Base-by-base conservation (phyloP, 2,113 vertebrate genomes). In the Myxocyprinus asiaticus region DNA sequence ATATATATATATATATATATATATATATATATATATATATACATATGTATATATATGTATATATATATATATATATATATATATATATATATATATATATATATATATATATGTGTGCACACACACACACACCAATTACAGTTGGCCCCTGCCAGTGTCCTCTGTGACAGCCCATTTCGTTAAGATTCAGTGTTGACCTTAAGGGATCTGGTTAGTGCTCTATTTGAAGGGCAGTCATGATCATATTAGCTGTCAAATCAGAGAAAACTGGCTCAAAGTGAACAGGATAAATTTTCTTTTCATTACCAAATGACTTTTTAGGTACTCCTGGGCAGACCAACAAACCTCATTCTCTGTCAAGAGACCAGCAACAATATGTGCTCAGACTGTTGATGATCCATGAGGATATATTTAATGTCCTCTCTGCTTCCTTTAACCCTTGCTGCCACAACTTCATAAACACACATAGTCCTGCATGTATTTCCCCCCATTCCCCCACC, bases 201-300 rank as follows among this genome's bases (percentile, higher is more conserved):
- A 58, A 62, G 14, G 61, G 55, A 61, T 67, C 45, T 48, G n/a
- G 44, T 65, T 33, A 33, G 22, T 33, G 22, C 22, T 74, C 81
- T 69, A 62, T 67, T 78, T 82, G 66, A 63, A 67, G 50, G 73
- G 33, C 76, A 78, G 55, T 14, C 33, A 8, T 65, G 62, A 76
- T 77, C 68, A 67, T 11, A 71, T 66, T 51, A 67, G 61, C 51
- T 79, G 63, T 67, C 77, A 75, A 61, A 67, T 53, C 45, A 61
- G 10, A n/a, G 47, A 64, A 59, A 53, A 47, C 43, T 17, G 74
- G 69, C 64, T 78, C 33, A n/a, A 62, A 50, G 55, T 68, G 55
- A 55, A 72, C 56, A n/a, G 61, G 8, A 79, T 79, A 56, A 9
- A 67, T 43, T 70, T 63, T 77, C 43, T 11, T 68, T 78, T 78